Evolutionary conservation across 2,113 vertebrate genomes (phyloP).

Genomic region (Protobothrops flavoviridis): DNA sequence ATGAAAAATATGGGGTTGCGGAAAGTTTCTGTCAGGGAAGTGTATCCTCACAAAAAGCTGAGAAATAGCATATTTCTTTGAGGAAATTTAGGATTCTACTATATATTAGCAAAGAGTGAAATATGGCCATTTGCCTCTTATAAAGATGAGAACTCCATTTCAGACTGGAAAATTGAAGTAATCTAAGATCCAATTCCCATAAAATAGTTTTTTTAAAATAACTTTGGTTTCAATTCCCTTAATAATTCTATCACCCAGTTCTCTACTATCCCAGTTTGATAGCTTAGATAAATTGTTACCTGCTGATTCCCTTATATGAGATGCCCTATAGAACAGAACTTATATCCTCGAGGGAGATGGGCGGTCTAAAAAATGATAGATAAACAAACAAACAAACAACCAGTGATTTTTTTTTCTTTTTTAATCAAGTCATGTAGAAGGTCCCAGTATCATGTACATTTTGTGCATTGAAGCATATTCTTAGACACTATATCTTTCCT

Average conservation of each 20-base stretch:
- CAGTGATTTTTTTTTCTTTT: background rate
- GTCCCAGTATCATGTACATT: background rate
- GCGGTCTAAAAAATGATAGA: too few relatives aligned
- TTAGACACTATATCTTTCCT: background rate
- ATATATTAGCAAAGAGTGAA: background rate
- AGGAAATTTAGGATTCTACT: background rate
- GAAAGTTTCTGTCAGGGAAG: background rate
- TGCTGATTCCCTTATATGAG: background rate
- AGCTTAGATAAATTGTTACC: conserved; percentile 2
- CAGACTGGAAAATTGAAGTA: background rate
- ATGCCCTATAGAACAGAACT: background rate
- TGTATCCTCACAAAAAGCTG: background rate
- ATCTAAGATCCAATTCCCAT: background rate
- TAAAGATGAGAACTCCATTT: background rate
- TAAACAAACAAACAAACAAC: background rate
- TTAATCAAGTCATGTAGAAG: background rate
- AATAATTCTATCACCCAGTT: background rate
- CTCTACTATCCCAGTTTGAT: background rate
- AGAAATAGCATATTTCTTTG: background rate
- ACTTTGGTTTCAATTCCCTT: background rate
- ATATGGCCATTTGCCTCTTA: background rate
- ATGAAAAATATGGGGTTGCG: background rate
- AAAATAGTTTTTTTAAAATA: background rate
- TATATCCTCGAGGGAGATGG: background rate
- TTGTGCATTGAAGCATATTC: background rate